Evolutionary conservation across 2,888 invertebrate genomes (phyloP), one percentile per base, ranked within the genome.

Genomic region (Sympetrum striolatum): DNA sequence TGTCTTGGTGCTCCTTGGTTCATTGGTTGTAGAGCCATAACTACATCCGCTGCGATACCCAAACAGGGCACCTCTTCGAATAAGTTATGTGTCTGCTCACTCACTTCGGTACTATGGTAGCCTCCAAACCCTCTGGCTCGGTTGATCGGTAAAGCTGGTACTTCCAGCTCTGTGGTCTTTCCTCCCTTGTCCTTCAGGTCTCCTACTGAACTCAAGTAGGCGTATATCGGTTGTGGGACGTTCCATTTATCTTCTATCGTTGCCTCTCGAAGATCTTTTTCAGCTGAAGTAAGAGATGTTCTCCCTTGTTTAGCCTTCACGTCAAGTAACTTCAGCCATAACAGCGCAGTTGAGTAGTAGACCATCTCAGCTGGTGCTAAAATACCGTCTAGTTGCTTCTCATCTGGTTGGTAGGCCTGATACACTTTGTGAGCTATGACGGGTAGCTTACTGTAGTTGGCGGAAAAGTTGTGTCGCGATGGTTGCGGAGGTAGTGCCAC

Each of bases 271-370:
- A 91, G 44, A 37, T 91, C 90, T 37, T 91, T 91, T 18, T 91
- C 90, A 12, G 91, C 91, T 2, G 80, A 80, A 31, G 90, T 48
- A 8, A 91, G 53, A 4, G 90, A 6, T 3, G 1, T 25, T 2
- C 91, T 25, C 8, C 91, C 91, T 80, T 90, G 90, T 25, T 91
- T 90, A 3, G 92, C 91, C 91, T 92, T 90, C 91, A 92, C 90
- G 25, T 92, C 91, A 91, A 92, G 90, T 35, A 92, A 90, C 60
- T 92, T 86, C 25, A 92, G 90, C 90, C 91, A 91, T 25, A 92
- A 81, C 80, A 93, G 35, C 1, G 92, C 91, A 0, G 92, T 93
- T 0, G 92, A 90, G 90, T 93, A 93, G 86, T 93, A 93, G 0
- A 91, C 60, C n/a, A 92, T 22, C 90, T 93, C 93, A 90, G 92